A percentile compares a stretch with the other conserved stretches of the same genome.
Conservation (phyloP, 2,888 invertebrate genomes). For the Pyrgus malvae region DNA sequence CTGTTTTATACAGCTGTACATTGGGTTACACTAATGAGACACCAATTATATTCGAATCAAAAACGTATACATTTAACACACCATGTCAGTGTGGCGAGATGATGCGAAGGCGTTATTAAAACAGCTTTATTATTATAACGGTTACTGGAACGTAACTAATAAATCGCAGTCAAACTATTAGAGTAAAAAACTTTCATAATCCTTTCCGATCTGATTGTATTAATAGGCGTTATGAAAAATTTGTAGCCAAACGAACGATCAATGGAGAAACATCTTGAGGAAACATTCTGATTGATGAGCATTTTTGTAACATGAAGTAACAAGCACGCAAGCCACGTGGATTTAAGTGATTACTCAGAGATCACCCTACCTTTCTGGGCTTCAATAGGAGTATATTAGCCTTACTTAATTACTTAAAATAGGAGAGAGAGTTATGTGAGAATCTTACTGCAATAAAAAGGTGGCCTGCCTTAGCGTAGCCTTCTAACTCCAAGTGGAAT, state of each 20-base stretch:
- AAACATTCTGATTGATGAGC: no score
- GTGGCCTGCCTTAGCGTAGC: no score
- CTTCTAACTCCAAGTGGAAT: no score
- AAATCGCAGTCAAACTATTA: constrained; percentile 8
- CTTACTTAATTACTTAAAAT: no score
- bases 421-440: no score
- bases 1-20: no score
- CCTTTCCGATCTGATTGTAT: constrained; percentile 19
- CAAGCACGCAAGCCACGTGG: no score
- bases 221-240: constrained; percentile 9
- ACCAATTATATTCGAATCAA: constrained; percentile 26
- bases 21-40: neutral
- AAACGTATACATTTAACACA: constrained; percentile 11
- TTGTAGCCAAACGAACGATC: neutral
- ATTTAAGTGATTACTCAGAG: no score
- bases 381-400: no score
- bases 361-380: no score
- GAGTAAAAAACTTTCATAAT: constrained; percentile 17
- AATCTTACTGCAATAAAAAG: no score
- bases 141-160: constrained; percentile 27
- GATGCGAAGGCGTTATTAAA: constrained; percentile 21
- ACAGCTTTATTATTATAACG: constrained; percentile 15
- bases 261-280: constrained; percentile 1
- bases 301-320: no score
- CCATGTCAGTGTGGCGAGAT: constrained; percentile 7